Evolutionary conservation across 1,140 invertebrate genomes (phyloP).

Genomic region (Diuraphis noxia): DNA sequence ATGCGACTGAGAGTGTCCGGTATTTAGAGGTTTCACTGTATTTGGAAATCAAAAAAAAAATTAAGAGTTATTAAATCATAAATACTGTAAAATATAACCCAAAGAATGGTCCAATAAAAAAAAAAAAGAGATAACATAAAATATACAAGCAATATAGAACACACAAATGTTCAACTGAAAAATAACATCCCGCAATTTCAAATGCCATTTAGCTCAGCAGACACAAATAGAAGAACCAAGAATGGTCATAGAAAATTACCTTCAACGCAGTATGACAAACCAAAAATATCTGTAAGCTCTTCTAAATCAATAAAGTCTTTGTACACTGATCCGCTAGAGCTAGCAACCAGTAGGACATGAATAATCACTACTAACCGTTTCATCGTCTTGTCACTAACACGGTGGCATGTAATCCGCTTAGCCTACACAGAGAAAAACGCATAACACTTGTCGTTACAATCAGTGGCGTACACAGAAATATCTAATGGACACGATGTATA

Average conservation of each 20-base stretch:
- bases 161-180: neutral
- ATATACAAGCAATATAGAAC: neutral
- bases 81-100: neutral
- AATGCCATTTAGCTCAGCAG: neutral
- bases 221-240: neutral
- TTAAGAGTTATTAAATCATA: neutral
- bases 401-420: neutral
- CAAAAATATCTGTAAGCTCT: conserved; percentile 54
- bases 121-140: neutral
- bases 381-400: neutral
- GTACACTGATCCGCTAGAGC: conserved; percentile 32
- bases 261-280: conserved; percentile 54
- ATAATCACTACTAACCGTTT: conserved; percentile 22
- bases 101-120: neutral
- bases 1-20: too few species aligned
- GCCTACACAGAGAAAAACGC: conserved; percentile 36
- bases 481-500: neutral
- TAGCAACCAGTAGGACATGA: neutral
- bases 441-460: conserved; percentile 8
- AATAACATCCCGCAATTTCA: neutral
- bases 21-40: too few species aligned
- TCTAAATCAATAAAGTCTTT: conserved; percentile 49
- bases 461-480: neutral
- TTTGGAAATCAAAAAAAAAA: neutral
- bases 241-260: conserved; percentile 48